These are phyloP conservation scores for Acheta domesticus DNA, from an alignment of 2,888 invertebrate genomes.

Conservation along the genomic window DNA sequence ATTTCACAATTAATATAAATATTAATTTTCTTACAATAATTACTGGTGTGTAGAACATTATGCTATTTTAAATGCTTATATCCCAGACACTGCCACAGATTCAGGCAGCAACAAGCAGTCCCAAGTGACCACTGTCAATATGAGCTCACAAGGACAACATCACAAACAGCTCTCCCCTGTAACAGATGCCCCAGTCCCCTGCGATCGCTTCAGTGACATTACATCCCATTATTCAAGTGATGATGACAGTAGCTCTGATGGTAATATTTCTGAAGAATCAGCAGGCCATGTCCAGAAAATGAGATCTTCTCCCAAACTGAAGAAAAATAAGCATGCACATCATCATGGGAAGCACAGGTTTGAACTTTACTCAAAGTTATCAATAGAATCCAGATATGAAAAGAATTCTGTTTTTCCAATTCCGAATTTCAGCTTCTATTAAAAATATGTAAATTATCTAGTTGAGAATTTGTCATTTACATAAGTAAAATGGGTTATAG, in stretches of 20 bases:
- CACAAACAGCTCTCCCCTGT: slow-evolving; percentile 1
- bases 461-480: too few species aligned
- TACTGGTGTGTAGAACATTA: not conserved
- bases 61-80: slow-evolving; percentile 3
- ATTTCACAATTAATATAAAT: not conserved
- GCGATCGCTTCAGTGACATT: not conserved
- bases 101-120: not conserved
- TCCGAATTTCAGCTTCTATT: too few species aligned
- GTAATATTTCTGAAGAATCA: not conserved
- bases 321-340: not conserved
- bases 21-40: not conserved
- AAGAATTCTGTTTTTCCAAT: too few species aligned
- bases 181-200: slow-evolving; percentile 9
- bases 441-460: too few species aligned
- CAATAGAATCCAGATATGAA: too few species aligned
- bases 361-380: not conserved
- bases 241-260: not conserved
- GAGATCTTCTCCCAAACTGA: not conserved
- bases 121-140: not conserved
- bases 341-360: slow-evolving; percentile 4
- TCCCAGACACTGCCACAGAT: not conserved
- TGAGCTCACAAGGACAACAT: not conserved
- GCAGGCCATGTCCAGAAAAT: not conserved
- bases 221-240: not conserved
- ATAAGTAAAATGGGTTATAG: too few species aligned